Evolutionary conservation across 2,797 vertebrate species (phyloP), one percentile per base, ranked within the genome.

Genomic region (Miopithecus talapoin): DNA sequence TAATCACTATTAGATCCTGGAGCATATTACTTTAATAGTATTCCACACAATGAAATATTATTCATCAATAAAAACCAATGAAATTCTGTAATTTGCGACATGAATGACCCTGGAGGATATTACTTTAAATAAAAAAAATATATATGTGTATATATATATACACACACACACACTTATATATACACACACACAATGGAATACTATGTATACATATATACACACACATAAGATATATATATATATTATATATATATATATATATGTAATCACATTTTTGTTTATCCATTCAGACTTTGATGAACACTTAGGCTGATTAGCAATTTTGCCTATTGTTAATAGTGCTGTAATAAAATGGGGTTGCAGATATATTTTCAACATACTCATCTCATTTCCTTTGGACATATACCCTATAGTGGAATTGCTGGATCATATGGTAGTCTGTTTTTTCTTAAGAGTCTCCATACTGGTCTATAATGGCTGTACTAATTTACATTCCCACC

Each of bases 61-160:
- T 53, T 53, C 50, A 21, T 53, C 50, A 53, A 53, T 21, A 53
- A 53, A 53, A 53, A 53, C 8, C 17, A 53, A 53, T 53, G 50
- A 53, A 53, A 53, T 53, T 53, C 50, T 53, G 50, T 53, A 19
- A 21, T 21, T 53, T 53, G 50, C 19, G 7, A 53, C 50, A 53
- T 53, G 50, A 53, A 21, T 53, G 50, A 21, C 7, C 50, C 50
- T 53, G 50, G 50, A 53, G 50, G 19, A 53, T 53, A 21, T 53
- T 53, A 53, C 50, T 53, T 53, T 53, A 21, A 53, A 53, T 8
- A 21, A 19, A 21, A 17, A 17, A 53, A 2, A 53, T 19, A 53
- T 53, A 53, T 19, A 0, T 53, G 1, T 53, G 2, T 19, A 1
- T 53, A 2, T 19, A 17, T 17, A 50, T 17, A 19, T 17, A 17